These are phyloP conservation scores for Grammomys surdaster DNA, from an alignment of 2,113 vertebrate species.

Conservation along the genomic window DNA sequence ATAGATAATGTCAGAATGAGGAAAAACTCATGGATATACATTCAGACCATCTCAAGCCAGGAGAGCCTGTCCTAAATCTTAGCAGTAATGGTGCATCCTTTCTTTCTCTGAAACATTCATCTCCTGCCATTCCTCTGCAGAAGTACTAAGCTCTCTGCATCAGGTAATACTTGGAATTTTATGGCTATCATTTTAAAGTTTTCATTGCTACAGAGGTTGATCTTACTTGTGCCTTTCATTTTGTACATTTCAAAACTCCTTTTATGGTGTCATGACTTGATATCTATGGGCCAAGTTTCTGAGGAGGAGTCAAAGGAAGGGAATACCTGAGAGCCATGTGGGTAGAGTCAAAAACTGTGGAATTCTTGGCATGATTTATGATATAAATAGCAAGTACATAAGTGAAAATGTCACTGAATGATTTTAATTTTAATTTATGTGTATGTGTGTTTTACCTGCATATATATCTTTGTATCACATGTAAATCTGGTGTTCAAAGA, in stretches of 20 bases:
- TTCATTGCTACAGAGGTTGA: not conserved
- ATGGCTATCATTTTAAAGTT: not conserved
- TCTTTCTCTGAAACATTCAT: not conserved
- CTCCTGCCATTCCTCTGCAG: constrained; percentile 15
- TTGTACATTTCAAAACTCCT: not conserved
- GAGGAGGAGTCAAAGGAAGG: not conserved
- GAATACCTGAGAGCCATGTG: not conserved
- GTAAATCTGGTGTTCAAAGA: not conserved
- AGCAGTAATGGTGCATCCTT: not conserved
- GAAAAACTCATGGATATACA: constrained; percentile 4
- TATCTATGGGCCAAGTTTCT: not conserved
- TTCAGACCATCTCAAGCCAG: not conserved
- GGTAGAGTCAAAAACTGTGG: not conserved
- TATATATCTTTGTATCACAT: not conserved
- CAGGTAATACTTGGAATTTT: not conserved
- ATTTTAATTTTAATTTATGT: not conserved
- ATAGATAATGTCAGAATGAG: not conserved
- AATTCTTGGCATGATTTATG: not conserved
- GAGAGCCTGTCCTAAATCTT: not conserved
- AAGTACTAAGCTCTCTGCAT: not conserved
- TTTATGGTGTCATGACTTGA: not conserved
- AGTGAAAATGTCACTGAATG: not conserved
- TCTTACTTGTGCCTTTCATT: constrained; percentile 5
- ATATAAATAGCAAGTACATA: not conserved
- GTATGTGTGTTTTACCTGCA: not conserved